A percentile compares a stretch with the other conserved stretches of the same genome.
Conservation (phyloP, 2,797 vertebrate genomes). For the Trachurus trachurus region DNA sequence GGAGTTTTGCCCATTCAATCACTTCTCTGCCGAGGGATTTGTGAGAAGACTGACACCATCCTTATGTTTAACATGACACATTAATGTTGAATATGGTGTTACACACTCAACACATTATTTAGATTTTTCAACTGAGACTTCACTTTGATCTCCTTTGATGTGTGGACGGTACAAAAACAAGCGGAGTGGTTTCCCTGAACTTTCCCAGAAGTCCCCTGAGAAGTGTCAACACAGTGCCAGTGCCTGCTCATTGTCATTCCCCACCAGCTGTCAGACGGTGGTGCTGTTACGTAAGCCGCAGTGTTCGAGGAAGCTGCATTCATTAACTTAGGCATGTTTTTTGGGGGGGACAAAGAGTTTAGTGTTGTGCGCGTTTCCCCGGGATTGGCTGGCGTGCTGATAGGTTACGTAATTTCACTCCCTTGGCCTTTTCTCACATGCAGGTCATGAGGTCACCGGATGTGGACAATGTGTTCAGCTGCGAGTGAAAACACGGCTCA, state of each 20-base stretch:
- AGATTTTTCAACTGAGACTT: not conserved
- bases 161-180: not conserved
- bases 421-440: constrained; percentile 36
- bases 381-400: not conserved
- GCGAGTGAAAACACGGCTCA: constrained; percentile 14
- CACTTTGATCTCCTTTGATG: not conserved
- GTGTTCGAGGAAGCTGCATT: constrained; percentile 31
- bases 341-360: constrained; percentile 58
- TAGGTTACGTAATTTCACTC: constrained; percentile 53
- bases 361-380: constrained; percentile 40
- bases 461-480: constrained; percentile 43
- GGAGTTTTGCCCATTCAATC: not conserved
- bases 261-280: constrained; percentile 48
- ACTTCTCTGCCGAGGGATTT: not conserved
- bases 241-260: constrained; percentile 65
- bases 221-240: constrained; percentile 19
- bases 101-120: not conserved
- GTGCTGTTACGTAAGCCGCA: constrained; percentile 63
- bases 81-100: too few relatives aligned
- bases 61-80: not conserved
- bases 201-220: constrained; percentile 51
- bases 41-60: not conserved
- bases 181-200: constrained; percentile 1
- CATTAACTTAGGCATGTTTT: constrained; percentile 34
- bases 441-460: constrained; percentile 51